phyloP scores from a whole-genome alignment of 2,113 vertebrate species.

The human region GRCh38 chr11:126050001-126050500 shows the following conservation, averaged over 20 bases:
- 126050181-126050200: background rate
- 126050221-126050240: background rate
- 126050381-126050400: background rate
- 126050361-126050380: background rate
- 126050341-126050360: background rate
- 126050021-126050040: conserved; percentile 31
- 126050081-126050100: conserved; percentile 53
- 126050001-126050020: background rate
- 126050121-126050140: background rate
- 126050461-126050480: background rate
- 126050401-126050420: background rate
- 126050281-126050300: background rate
- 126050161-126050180: background rate
- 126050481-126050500: background rate
- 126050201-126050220: background rate
- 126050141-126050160: background rate
- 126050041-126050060: background rate
- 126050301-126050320: conserved; percentile 31
- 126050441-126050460: background rate
- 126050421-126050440: background rate
- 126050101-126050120: conserved; percentile 29
- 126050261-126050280: background rate
- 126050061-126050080: background rate
- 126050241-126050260: conserved; percentile 14
- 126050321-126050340: conserved; percentile 8